A percentile compares a stretch with the other conserved stretches of the same genome.
Evolutionary conservation across 2,113 vertebrate species (phyloP).

Genomic region (Corvus hawaiiensis): DNA sequence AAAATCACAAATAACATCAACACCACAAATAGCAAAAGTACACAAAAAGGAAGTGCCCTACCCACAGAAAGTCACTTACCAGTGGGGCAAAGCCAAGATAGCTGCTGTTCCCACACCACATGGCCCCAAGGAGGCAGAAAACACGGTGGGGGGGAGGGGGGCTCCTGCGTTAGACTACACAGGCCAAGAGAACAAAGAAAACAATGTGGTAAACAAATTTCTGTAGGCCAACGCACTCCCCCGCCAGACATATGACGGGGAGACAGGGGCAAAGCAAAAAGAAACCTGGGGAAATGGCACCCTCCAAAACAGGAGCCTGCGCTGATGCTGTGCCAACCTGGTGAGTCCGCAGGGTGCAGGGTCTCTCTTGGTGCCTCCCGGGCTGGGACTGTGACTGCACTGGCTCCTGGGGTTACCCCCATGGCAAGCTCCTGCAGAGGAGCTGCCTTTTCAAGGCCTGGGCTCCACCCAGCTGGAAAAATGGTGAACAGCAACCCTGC

Average conservation of each 20-base stretch:
- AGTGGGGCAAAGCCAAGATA: not conserved
- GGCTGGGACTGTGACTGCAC: not conserved
- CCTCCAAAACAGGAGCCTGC: rapidly evolving
- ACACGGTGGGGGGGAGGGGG: too few relatives aligned
- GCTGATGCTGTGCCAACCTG: rapidly evolving
- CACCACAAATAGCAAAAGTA: not conserved
- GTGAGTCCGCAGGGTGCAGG: not conserved
- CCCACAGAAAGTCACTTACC: not conserved
- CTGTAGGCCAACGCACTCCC: rapidly evolving
- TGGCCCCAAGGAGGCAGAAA: not conserved
- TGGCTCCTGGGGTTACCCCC: not conserved
- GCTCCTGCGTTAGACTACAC: rapidly evolving
- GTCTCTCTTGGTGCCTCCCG: not conserved
- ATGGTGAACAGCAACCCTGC: not conserved
- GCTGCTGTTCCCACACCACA: not conserved
- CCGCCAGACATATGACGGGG: rapidly evolving
- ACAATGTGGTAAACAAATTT: not conserved
- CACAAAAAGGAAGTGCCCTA: not conserved
- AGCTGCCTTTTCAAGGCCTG: not conserved
- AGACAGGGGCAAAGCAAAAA: not conserved
- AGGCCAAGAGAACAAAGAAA: not conserved
- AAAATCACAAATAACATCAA: not conserved
- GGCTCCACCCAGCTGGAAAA: not conserved
- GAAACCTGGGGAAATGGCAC: not conserved
- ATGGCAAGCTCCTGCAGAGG: too few relatives aligned